phyloP scores from a whole-genome alignment of 1,140 invertebrate species.

The Subanguina moxae region DNA sequence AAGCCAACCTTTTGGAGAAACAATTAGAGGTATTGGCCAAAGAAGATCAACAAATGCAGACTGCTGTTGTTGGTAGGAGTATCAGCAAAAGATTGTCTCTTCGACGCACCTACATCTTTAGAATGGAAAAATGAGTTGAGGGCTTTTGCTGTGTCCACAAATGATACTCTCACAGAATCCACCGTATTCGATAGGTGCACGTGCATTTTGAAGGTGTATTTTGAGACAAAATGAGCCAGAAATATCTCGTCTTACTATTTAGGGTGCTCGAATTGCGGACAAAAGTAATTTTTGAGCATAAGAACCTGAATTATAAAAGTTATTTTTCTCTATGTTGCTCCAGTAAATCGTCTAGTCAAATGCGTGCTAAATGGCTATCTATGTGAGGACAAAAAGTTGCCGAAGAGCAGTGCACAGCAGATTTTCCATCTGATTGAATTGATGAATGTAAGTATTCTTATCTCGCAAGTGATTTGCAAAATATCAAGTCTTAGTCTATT shows the following conservation, averaged over 20 bases:
- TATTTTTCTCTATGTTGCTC: too few relatives aligned
- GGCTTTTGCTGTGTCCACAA: background rate
- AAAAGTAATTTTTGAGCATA: conserved; percentile 60
- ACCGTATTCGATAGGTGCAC: conserved; percentile 10
- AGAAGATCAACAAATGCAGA: conserved; percentile 22
- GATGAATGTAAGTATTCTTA: conserved; percentile 59
- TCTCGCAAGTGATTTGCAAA: background rate
- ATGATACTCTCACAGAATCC: conserved; percentile 16
- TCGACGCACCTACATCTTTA: too few relatives aligned
- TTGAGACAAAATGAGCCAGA: too few relatives aligned
- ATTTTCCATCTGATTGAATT: conserved; percentile 78
- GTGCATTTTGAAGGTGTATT: conserved; percentile 5
- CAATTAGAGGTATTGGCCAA: conserved; percentile 27
- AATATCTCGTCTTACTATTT: conserved; percentile 62
- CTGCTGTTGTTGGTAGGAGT: conserved; percentile 11
- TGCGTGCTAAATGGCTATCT: conserved; percentile 77
- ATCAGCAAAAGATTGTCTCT: too few relatives aligned
- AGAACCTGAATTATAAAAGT: too few relatives aligned
- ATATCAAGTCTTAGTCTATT: conserved; percentile 62
- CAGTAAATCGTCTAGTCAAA: conserved; percentile 64
- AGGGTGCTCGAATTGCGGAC: conserved; percentile 67
- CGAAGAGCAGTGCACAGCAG: conserved; percentile 71
- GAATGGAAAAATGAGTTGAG: conserved; percentile 18
- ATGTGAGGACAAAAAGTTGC: conserved; percentile 71
- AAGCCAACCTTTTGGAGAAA: conserved; percentile 28